Evolutionary conservation across 92 coral and sea anemone genomes (phyloP), one percentile per base, ranked within the genome.

Genomic region (Umimayanthus chanpuru): DNA sequence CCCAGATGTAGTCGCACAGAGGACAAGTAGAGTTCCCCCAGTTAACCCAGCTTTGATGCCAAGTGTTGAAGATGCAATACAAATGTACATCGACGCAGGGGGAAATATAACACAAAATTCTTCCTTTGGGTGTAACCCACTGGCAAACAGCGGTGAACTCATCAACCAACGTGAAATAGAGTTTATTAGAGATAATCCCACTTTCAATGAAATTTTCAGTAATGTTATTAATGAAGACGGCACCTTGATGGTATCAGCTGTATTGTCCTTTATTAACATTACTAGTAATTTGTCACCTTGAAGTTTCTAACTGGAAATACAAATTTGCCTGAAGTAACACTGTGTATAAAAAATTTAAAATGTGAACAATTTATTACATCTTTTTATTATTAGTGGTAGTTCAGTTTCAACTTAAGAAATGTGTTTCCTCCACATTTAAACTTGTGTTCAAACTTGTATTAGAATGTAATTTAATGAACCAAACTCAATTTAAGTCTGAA

Each of bases 1-100:
- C 38, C 89, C 92, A 90, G 82, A 85, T 47, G 61, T 89, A 23
- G 89, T 89, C 23, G 65, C 92, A 85, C 15, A 30, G 36, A 65
- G 79, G 61, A 47, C 91, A 72, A 83, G 82, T 47, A 89, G 89
- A 14, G 30, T 36, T 41, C 76, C 3, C 44, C 44, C 44, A 41
- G 44, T 41, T 41, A 41, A 41, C 44, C 44, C 44, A 4, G 44
- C 6, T 41, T 4, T 41, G 44, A 4, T 41, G 0, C 44, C 44
- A 41, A 41, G 44, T 41, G 44, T 41, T 41, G 44, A 41, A 41
- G 91, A 91, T 73, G 91, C 78, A 7, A 78, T 88, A 39, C 75
- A 77, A 68, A 76, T 91, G 92, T 89, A 89, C 73, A 64, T 73
- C 12, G 81, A 83, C 77, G 91, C 91, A n/a, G 89, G 93, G 77